Conservation (phyloP, 1,140 invertebrate species). For the Brachionus rotundiformis region DNA sequence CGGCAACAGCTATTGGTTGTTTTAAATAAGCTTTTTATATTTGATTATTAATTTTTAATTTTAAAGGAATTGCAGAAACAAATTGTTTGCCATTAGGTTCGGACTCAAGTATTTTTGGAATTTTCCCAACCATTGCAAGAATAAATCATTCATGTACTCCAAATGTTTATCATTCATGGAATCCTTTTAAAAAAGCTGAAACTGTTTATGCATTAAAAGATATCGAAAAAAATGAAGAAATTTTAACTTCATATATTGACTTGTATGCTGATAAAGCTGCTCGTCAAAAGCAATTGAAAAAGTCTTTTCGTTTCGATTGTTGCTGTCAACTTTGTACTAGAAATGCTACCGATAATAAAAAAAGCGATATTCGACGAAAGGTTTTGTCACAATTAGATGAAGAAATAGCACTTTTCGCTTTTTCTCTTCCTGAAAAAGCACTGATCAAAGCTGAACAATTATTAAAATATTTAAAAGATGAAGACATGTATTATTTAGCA, state of each 20-base stretch:
- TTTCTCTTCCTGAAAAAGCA: neutral
- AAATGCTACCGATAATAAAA: neutral
- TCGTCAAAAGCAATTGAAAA: neutral
- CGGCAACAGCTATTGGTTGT: neutral
- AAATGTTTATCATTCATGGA: conserved; percentile 35
- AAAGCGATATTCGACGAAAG: conserved; percentile 47
- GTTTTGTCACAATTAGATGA: conserved; percentile 25
- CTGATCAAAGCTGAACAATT: conserved; percentile 20
- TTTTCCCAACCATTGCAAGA: conserved; percentile 8
- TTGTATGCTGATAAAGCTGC: conserved; percentile 25
- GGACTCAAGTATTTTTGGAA: neutral
- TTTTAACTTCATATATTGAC: conserved; percentile 14
- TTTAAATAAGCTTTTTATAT: neutral
- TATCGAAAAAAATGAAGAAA: conserved; percentile 24
- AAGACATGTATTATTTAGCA: conserved; percentile 31
- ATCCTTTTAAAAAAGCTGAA: neutral
- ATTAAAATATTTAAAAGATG: conserved; percentile 50
- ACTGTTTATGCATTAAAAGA: conserved; percentile 32
- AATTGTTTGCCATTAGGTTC: conserved; percentile 12
- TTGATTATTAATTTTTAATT: neutral
- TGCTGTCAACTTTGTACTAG: neutral
- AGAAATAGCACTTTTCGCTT: conserved; percentile 28
- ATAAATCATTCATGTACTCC: conserved; percentile 27
- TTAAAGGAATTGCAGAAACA: conserved; percentile 19
- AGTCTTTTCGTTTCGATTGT: neutral